phyloP scores from a whole-genome alignment of 2,113 vertebrate genomes.

The Eidolon helvum region DNA sequence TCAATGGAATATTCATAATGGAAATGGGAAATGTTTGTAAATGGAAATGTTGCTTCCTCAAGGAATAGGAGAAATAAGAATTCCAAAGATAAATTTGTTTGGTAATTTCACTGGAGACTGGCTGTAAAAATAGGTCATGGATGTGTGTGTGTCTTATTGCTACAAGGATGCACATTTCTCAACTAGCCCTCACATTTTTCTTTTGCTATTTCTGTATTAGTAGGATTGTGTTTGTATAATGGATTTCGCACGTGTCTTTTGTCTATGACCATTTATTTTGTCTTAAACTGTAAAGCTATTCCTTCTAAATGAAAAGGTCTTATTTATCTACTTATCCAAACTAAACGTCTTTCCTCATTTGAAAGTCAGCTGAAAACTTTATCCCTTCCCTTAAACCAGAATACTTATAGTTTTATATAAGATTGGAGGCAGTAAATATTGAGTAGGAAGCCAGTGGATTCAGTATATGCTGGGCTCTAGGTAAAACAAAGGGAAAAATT shows the following conservation, averaged over 20 bases:
- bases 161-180: not conserved
- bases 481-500: not conserved
- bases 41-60: not conserved
- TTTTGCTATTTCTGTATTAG: not conserved
- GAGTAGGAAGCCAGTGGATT: not conserved
- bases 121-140: not conserved
- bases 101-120: not conserved
- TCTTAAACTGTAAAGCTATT: not conserved
- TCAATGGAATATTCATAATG: not conserved
- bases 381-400: not conserved
- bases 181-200: not conserved
- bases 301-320: not conserved
- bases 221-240: not conserved
- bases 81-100: not conserved
- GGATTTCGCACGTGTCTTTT: not conserved
- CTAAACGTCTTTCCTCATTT: not conserved
- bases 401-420: not conserved
- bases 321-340: not conserved
- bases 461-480: rapidly evolving
- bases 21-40: not conserved
- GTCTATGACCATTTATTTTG: constrained; percentile 17
- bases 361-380: not conserved
- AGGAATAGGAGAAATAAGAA: not conserved
- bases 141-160: not conserved
- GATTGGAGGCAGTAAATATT: not conserved